These are phyloP conservation scores for Onthophagus sagittarius DNA, from an alignment of 2,888 invertebrate genomes.

Conservation along the genomic window DNA sequence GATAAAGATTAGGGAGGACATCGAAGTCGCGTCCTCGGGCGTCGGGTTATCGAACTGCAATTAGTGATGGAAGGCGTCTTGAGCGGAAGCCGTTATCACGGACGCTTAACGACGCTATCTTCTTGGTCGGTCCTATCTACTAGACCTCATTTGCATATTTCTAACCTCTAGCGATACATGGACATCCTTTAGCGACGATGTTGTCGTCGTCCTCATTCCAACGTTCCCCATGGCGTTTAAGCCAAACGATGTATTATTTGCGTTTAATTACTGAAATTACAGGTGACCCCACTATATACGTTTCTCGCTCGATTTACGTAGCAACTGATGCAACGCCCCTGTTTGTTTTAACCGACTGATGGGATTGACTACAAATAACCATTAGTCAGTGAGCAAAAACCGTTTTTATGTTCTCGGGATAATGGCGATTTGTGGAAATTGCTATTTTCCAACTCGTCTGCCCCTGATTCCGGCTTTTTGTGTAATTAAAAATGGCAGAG, in stretches of 20 bases:
- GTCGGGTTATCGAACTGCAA: background rate
- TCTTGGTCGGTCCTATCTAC: background rate
- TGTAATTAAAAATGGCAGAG: background rate
- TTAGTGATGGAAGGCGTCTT: background rate
- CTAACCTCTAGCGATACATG: background rate
- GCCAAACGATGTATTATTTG: background rate
- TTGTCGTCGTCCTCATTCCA: background rate
- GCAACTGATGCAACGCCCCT: background rate
- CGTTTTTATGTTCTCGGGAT: background rate
- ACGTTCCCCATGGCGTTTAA: background rate
- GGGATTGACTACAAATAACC: background rate
- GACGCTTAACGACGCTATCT: background rate
- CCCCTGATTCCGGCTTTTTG: background rate
- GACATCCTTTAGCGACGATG: background rate
- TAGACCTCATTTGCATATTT: background rate
- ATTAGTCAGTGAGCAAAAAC: background rate
- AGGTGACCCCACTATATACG: background rate
- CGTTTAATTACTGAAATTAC: background rate
- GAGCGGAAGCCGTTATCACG: background rate
- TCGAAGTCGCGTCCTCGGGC: background rate
- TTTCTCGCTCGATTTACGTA: background rate
- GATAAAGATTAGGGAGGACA: background rate
- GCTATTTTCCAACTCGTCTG: background rate
- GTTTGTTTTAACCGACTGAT: background rate
- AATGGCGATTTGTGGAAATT: background rate